phyloP scores from a whole-genome alignment of 2,113 vertebrate species.

The Brachirus orientalis region DNA sequence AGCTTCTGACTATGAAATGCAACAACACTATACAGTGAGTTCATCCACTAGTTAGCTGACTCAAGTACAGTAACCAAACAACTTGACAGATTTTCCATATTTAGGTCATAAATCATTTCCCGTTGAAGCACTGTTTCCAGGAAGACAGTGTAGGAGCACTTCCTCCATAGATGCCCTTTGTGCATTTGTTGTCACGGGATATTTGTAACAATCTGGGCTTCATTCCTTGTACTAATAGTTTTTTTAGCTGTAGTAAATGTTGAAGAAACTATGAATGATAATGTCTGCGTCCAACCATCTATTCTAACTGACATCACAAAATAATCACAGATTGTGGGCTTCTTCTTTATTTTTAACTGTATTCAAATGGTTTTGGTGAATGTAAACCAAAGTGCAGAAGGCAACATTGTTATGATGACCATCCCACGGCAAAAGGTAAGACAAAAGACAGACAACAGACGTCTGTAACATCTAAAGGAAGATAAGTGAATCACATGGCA shows the following conservation, averaged over 20 bases:
- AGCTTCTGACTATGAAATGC: too few species aligned
- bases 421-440: too few species aligned
- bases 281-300: background rate
- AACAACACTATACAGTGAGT: background rate
- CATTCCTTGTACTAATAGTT: constrained; percentile 38
- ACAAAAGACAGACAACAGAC: background rate
- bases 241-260: too few species aligned
- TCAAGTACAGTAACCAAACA: background rate
- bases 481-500: background rate
- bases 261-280: too few species aligned
- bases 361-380: background rate
- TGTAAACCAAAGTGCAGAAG: constrained; percentile 2
- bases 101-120: constrained; percentile 53
- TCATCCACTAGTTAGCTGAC: too few species aligned
- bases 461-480: constrained; percentile 16
- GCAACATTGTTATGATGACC: too few species aligned
- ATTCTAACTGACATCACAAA: too few species aligned
- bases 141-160: constrained; percentile 41
- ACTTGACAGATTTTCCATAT: constrained; percentile 35
- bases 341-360: background rate
- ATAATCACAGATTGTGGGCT: background rate
- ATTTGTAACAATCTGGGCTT: constrained; percentile 41
- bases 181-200: constrained; percentile 61
- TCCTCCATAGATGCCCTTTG: constrained; percentile 65
- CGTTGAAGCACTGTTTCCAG: constrained; percentile 47